Base-by-base conservation (phyloP, 2,113 vertebrate genomes). In the Cynoglossus semilaevis region DNA sequence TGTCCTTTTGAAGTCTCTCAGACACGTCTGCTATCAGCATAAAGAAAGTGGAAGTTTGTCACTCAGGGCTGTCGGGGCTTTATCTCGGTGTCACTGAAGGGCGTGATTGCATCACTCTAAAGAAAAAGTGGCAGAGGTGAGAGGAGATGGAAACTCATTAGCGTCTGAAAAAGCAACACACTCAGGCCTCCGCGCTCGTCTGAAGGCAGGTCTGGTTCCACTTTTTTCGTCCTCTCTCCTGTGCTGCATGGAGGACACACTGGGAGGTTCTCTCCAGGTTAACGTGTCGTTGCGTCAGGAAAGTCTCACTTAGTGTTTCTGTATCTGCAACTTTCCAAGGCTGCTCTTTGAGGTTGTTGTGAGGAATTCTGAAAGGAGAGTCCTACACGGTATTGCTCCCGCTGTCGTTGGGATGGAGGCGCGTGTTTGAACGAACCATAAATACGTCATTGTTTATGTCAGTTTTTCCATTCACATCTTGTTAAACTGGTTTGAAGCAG, bases 221-320 rank as follows among this genome's bases (percentile, higher is more conserved):
- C 44, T 46, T 41, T 62, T 52, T 51, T 43, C 47, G n/a, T 49
- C 65, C 41, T 44, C 34, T 18, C 64, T 17, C 47, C 53, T 36
- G 11, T 50, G 71, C 61, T 52, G 68, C 43, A 17, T 2, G 0
- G n/a, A 7, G 19, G 54, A n/a, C 16, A 34, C 53, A 57, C 43
- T 10, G 17, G 60, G 65, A 58, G 62, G 4, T 2, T 34, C 22
- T 66, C 64, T 47, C 19, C 38, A 64, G 76, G 68, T 71, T 70
- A 51, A 68, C 6, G 47, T 74, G 74, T 71, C 68, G 73, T 68
- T 68, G 65, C 51, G 22, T 71, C 56, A 58, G 65, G 16, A 49
- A 62, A 51, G 15, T 59, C 22, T 52, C 7, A 9, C 61, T 46
- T 52, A 53, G 51, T 79, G 29, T 51, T 14, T 43, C 3, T 62